These are phyloP conservation scores for Lasiommata megera DNA, from an alignment of 2,888 invertebrate species.

Conservation along the genomic window DNA sequence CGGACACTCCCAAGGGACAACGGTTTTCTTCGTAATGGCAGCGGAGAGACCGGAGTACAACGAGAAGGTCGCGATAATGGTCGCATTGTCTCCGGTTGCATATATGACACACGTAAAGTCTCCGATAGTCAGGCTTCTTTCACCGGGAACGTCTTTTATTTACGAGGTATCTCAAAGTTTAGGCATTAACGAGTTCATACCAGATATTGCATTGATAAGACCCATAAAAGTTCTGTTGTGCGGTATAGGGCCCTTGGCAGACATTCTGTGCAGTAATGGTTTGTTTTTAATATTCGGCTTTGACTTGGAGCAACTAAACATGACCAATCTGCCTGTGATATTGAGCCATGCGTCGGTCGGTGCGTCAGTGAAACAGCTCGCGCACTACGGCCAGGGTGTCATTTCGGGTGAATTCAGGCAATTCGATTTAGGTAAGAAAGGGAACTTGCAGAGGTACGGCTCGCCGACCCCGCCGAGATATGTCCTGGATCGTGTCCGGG, in stretches of 20 bases:
- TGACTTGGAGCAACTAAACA: constrained; percentile 79
- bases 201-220: constrained; percentile 74
- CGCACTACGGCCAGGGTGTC: constrained; percentile 78
- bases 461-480: constrained; percentile 51
- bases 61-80: constrained; percentile 74
- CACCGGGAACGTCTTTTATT: constrained; percentile 46
- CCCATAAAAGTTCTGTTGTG: constrained; percentile 68
- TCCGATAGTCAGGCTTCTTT: constrained; percentile 52
- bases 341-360: constrained; percentile 79
- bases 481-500: constrained; percentile 44
- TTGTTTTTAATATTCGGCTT: constrained; percentile 83
- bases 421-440: constrained; percentile 53
- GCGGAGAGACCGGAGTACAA: constrained; percentile 79
- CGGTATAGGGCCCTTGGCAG: constrained; percentile 58
- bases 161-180: constrained; percentile 50
- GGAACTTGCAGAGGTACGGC: constrained; percentile 53
- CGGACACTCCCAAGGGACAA: constrained; percentile 87
- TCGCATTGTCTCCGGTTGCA: constrained; percentile 81
- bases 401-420: constrained; percentile 51
- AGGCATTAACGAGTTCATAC: constrained; percentile 84
- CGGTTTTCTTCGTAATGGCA: constrained; percentile 80
- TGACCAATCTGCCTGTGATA: constrained; percentile 79
- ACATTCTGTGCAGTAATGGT: constrained; percentile 80
- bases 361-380: constrained; percentile 71
- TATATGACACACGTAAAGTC: constrained; percentile 65